Conservation (phyloP, 2,797 vertebrate genomes). For the Malacoctenus gilli region DNA sequence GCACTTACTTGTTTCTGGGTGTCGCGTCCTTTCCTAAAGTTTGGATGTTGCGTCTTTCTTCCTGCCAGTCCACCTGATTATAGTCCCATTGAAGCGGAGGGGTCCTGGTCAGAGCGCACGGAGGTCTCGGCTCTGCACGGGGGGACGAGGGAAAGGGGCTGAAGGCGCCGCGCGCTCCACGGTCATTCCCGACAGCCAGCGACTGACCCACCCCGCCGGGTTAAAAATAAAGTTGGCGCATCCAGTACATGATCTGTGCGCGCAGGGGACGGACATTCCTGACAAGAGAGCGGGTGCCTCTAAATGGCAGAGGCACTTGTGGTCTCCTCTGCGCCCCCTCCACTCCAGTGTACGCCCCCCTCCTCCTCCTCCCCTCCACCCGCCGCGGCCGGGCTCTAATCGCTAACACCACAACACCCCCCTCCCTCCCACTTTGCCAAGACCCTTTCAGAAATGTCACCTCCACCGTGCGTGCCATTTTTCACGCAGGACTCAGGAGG, state of each 20-base stretch:
- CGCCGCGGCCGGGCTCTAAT: slow-evolving; percentile 51
- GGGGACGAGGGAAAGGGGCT: slow-evolving; percentile 64
- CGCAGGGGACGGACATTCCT: slow-evolving; percentile 81
- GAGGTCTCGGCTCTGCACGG: slow-evolving; percentile 46
- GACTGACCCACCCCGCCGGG: slow-evolving; percentile 79
- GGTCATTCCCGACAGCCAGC: slow-evolving; percentile 76
- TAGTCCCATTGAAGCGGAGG: slow-evolving; percentile 71
- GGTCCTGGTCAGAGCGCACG: slow-evolving; percentile 59
- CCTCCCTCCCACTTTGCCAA: slow-evolving; percentile 14
- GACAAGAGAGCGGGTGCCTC: slow-evolving; percentile 75
- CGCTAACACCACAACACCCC: slow-evolving; percentile 47
- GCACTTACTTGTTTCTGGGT: slow-evolving; percentile 58
- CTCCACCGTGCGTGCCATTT: slow-evolving; percentile 37
- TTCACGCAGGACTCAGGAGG: neutral
- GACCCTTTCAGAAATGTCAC: slow-evolving; percentile 67
- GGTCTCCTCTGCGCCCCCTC: slow-evolving; percentile 28
- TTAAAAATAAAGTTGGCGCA: slow-evolving; percentile 84
- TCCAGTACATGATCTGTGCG: slow-evolving; percentile 71
- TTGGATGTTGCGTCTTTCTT: slow-evolving; percentile 51
- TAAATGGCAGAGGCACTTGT: slow-evolving; percentile 81
- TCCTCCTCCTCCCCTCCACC: slow-evolving; percentile 26
- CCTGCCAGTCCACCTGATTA: slow-evolving; percentile 66
- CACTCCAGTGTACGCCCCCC: slow-evolving; percentile 17
- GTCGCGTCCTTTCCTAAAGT: slow-evolving; percentile 38
- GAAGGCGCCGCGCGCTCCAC: slow-evolving; percentile 60